A percentile compares a stretch with the other conserved stretches of the same genome.
Evolutionary conservation across 2,113 vertebrate genomes (phyloP).

Genomic region (Petaurus breviceps): DNA sequence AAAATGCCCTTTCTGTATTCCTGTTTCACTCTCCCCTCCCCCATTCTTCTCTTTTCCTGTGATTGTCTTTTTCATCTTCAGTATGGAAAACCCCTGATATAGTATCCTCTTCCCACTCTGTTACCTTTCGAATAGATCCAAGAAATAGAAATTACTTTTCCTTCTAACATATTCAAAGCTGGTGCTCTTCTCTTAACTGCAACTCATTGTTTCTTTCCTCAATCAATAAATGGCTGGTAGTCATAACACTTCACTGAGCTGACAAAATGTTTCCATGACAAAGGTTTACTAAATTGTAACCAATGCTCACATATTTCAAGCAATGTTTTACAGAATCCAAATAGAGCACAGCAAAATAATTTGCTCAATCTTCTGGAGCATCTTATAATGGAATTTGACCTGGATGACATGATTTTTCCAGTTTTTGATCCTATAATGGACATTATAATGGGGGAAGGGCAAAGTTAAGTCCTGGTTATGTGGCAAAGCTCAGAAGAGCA

Average conservation of each 20-base stretch:
- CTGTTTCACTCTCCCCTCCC: not conserved
- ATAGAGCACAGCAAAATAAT: not conserved
- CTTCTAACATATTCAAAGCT: not conserved
- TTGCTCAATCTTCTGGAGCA: not conserved
- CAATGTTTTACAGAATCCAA: not conserved
- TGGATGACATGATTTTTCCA: not conserved
- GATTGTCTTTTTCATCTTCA: not conserved
- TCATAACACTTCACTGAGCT: slow-evolving; percentile 6
- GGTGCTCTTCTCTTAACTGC: not conserved
- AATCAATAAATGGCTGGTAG: not conserved
- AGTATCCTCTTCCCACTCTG: not conserved
- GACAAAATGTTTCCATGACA: not conserved
- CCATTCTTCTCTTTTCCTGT: not conserved
- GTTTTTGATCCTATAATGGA: not conserved
- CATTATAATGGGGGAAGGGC: not conserved
- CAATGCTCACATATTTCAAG: not conserved
- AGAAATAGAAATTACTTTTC: not conserved
- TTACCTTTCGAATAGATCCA: not conserved
- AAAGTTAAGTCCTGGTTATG: not conserved
- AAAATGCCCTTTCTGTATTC: not conserved
- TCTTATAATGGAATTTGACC: not conserved
- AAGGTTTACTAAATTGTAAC: slow-evolving; percentile 7
- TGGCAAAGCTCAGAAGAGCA: not conserved
- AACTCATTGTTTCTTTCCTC: not conserved
- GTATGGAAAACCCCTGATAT: not conserved